These are phyloP conservation scores for Eupithecia pulchellata DNA, from an alignment of 2,888 invertebrate genomes.

Conservation along the genomic window DNA sequence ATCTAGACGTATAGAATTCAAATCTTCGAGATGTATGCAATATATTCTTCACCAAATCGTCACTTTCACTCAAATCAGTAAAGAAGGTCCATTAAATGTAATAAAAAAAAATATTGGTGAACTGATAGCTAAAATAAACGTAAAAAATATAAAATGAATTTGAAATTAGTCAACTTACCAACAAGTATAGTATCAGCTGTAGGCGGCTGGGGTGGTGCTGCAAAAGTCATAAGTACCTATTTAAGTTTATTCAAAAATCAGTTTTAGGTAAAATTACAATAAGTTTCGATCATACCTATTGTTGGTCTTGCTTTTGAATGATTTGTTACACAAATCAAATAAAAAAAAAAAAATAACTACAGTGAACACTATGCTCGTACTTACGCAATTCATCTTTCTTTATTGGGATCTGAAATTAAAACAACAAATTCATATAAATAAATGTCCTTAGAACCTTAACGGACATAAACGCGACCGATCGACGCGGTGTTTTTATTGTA, in stretches of 20 bases:
- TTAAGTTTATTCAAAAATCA: no score
- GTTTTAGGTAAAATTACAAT: no score
- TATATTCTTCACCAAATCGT: no score
- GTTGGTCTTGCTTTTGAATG: no score
- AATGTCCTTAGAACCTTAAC: no score
- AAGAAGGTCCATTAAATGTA: neutral
- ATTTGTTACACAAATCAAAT: neutral
- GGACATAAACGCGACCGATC: no score
- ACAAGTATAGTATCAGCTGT: conserved; percentile 65
- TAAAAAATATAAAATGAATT: neutral
- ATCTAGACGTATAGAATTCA: no score
- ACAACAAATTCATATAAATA: neutral
- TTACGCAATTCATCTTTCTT: conserved; percentile 39
- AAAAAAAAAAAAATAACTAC: neutral
- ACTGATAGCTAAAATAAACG: neutral
- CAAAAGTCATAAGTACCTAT: conserved; percentile 17
- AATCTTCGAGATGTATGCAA: no score
- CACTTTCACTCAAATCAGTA: neutral
- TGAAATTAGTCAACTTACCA: conserved; percentile 53
- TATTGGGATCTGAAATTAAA: conserved; percentile 51
- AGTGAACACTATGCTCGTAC: conserved; percentile 13
- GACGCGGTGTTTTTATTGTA: no score
- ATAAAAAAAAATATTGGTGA: neutral
- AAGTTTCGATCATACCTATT: no score
- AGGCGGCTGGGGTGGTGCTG: conserved; percentile 38